Percentiles rank a stretch among this genome's conserved stretches.
phyloP scores from a whole-genome alignment of 2,888 invertebrate genomes.

The Amaurobius ferox region DNA sequence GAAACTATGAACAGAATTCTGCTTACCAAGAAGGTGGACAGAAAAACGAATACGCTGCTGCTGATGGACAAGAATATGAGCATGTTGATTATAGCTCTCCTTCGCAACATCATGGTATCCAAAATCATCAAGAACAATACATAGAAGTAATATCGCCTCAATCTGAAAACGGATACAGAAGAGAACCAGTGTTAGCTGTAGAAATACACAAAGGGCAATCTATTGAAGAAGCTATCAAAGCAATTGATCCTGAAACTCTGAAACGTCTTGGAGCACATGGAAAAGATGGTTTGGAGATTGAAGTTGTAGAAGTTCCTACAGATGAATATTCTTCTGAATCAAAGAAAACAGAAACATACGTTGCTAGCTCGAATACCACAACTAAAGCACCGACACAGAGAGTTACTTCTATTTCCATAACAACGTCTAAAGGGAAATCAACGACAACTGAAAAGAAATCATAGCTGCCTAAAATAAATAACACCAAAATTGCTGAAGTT shows the following conservation, averaged over 20 bases:
- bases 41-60: neutral
- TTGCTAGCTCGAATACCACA: conserved; percentile 30
- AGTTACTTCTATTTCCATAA: neutral
- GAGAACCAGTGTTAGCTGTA: conserved; percentile 63
- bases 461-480: neutral
- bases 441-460: conserved; percentile 7
- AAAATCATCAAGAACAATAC: conserved; percentile 32
- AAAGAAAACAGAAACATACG: conserved; percentile 56
- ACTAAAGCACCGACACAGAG: neutral
- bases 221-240: conserved; percentile 61
- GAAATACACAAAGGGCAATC: conserved; percentile 62
- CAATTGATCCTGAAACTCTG: conserved; percentile 53
- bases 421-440: neutral
- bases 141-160: conserved; percentile 45
- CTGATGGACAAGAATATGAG: neutral
- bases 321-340: conserved; percentile 63
- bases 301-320: conserved; percentile 61
- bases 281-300: conserved; percentile 65
- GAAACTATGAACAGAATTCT: neutral
- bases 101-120: neutral
- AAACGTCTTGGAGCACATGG: conserved; percentile 50
- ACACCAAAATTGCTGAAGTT: neutral
- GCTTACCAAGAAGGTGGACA: neutral
- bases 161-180: conserved; percentile 34
- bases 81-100: neutral